Evolutionary conservation across 30 jellyfish, hydroid and myxozoan species (phyloP), one percentile per base, ranked within the genome.

Genomic region (Nemopilema nomurai): DNA sequence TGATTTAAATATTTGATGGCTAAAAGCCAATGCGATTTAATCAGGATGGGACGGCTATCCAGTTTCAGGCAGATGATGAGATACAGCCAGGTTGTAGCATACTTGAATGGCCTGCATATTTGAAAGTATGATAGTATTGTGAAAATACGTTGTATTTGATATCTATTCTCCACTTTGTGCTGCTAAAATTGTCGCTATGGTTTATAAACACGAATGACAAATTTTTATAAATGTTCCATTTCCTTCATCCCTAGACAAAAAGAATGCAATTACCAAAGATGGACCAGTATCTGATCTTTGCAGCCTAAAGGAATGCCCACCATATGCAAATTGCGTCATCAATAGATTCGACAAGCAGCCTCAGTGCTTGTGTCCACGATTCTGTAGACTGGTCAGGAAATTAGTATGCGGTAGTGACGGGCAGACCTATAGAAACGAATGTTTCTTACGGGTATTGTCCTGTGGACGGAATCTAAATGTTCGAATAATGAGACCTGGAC

Each of bases 341-440:
- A 89, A 82, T 83, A 89, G 89, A 33, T 67, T 81, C 71, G 57
- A 77, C 51, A 41, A 71, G 18, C 83, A 51, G 66, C 92, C 96
- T 13, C 83, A 71, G 33, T 89, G 96, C 49, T 20, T 81, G 25
- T 89, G 96, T 64, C 92, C 92, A 18, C 73, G 81, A 28, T 67
- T 80, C 28, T 89, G 96, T 74, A 62, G 75, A 3, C 66, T 89
- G 26, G 27, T 7, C 21, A 80, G 77, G 13, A 69, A 71, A 3
- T 51, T 63, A 24, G 70, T 89, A 1, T 89, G 96, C 78, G 92
- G 92, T 16, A 62, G 84, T 18, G 87, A 89, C 57, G 92, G 92
- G 17, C 30, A 89, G 17, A 80, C 86, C 1, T 89, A 89, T 74
- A 49, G 62, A 17, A 89, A 81, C 64, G 96, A 89, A 18, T 89